phyloP scores from a whole-genome alignment of 1,140 invertebrate genomes.

The Phthorimaea operculella region DNA sequence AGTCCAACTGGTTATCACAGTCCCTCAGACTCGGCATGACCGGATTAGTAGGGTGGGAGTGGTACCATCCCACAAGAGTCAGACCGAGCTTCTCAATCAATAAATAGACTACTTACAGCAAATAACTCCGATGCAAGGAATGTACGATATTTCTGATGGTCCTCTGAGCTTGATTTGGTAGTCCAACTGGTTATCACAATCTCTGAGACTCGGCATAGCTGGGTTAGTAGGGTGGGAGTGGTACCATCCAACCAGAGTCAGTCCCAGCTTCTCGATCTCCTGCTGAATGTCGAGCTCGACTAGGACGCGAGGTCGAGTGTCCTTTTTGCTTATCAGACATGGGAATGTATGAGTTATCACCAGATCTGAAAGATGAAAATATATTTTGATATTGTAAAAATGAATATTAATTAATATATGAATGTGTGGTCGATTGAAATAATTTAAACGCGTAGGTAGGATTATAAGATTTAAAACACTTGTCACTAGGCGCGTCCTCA shows the following conservation, averaged over 20 bases:
- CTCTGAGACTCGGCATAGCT: conserved; percentile 88
- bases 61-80: too few relatives aligned
- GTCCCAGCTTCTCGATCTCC: conserved; percentile 81
- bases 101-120: conserved; percentile 73
- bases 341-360: conserved; percentile 91
- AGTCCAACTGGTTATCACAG: too few relatives aligned
- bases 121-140: conserved; percentile 93
- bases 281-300: conserved; percentile 85
- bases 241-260: conserved; percentile 94
- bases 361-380: conserved; percentile 72
- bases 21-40: too few relatives aligned
- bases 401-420: too few relatives aligned
- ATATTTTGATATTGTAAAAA: too few relatives aligned
- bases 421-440: too few relatives aligned
- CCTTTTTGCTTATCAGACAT: conserved; percentile 83
- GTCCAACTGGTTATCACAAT: conserved; percentile 92
- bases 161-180: conserved; percentile 96
- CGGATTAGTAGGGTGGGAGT: too few relatives aligned
- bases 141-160: conserved; percentile 87
- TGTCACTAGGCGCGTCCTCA: too few relatives aligned
- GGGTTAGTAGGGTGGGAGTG: conserved; percentile 93
- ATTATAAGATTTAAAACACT: too few relatives aligned
- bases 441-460: too few relatives aligned
- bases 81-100: too few relatives aligned
- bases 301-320: conserved; percentile 76